Base-by-base conservation (phyloP, 2,888 invertebrate species). In the Heteromyza rotundicornis region DNA sequence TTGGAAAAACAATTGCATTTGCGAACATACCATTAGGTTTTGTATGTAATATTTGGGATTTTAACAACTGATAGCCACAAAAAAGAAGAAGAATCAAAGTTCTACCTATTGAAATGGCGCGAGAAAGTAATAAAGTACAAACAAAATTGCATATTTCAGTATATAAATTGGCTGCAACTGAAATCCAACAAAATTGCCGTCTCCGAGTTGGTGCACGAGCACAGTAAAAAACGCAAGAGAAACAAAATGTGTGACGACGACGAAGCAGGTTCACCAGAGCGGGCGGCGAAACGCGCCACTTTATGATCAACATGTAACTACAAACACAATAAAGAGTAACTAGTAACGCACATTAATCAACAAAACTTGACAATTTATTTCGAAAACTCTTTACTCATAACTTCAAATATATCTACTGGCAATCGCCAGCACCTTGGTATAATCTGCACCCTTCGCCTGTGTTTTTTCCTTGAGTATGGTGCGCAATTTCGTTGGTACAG, bases 371-470 rank as follows among this genome's bases (percentile, higher is more conserved):
- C 14, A 14, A 40, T 40, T 40, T 40, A 40, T 40, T n/a, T 7
- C 40, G n/a, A 40, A 40, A 40, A 8, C 5, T 27, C 27, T 5
- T 27, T 8, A 5, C 32, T 12, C n/a, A n/a, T n/a, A n/a, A n/a
- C n/a, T 12, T 14, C 69, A 81, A 69, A 78, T 69, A 62, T 76
- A 81, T 60, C 87, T 91, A 52, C 94, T 90, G 7, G 96, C 94
- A 70, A 98, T 93, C 1, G 94, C 92, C 71, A 98, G 82, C 54
- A 98, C 82, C 84, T 98, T 98, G 0, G 96, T 95, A 78, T 95
- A 95, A 84, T 96, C 95, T 0, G 92, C 92, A 17, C 92, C 92
- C 82, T 95, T 95, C 0, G 89, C 85, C 63, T 89, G 86, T 0
- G 92, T 92, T 76, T 90, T 90, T 71, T 92, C 89, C 80, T 92